These are phyloP conservation scores for Nemopilema nomurai DNA, from an alignment of 30 jellyfish, hydroid and myxozoan species.

Conservation along the genomic window DNA sequence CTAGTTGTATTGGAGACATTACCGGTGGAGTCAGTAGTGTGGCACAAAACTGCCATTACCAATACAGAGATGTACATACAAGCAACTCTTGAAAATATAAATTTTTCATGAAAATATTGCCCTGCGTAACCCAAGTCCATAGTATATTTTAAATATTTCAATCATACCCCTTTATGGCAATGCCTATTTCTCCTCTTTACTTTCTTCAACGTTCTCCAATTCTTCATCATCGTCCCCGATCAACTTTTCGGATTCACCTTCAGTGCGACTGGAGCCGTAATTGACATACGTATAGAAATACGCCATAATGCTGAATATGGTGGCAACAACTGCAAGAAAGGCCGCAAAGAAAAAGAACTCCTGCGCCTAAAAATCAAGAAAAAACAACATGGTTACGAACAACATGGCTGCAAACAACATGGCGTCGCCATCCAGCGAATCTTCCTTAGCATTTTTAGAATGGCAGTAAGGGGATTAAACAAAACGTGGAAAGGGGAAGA, in stretches of 20 bases:
- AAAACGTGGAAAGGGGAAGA: no score
- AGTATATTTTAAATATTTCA: no score
- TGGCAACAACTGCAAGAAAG: slow-evolving; percentile 85
- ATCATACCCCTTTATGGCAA: not conserved
- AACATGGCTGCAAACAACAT: not conserved
- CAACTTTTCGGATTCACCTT: slow-evolving; percentile 19
- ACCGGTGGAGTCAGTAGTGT: no score
- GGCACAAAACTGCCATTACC: no score
- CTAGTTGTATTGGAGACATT: no score
- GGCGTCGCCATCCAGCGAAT: no score
- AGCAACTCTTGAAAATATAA: no score
- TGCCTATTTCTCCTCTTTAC: not conserved
- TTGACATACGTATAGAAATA: slow-evolving; percentile 87
- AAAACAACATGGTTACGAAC: not conserved
- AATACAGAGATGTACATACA: no score
- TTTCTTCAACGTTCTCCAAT: slow-evolving; percentile 18
- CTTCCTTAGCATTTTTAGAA: no score
- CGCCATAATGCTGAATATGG: slow-evolving; percentile 94
- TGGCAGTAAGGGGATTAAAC: no score
- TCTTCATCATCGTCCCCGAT: slow-evolving; percentile 14
- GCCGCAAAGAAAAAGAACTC: slow-evolving; percentile 97
- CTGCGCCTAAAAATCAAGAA: slow-evolving; percentile 68
- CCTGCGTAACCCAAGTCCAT: no score
- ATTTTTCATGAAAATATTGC: no score
- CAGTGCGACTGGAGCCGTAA: slow-evolving; percentile 92